These are phyloP conservation scores for Cotesia chilonis DNA, from an alignment of 1,140 invertebrate genomes.

Conservation along the genomic window DNA sequence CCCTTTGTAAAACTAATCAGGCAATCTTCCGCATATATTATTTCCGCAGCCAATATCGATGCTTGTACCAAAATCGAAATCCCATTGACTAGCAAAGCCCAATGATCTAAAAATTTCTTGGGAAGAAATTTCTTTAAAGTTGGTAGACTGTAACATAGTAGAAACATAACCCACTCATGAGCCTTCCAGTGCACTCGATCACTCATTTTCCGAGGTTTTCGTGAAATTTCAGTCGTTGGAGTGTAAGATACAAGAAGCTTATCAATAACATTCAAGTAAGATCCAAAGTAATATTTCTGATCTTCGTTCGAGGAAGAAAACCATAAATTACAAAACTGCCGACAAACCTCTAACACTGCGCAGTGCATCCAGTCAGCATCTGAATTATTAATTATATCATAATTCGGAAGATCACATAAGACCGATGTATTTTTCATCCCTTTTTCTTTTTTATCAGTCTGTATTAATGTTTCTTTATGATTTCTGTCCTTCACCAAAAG, in stretches of 20 bases:
- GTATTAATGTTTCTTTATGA: conserved; percentile 18
- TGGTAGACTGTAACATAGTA: conserved; percentile 35
- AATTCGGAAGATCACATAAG: conserved; percentile 27
- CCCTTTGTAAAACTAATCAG: conserved; percentile 32
- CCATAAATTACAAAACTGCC: conserved; percentile 36
- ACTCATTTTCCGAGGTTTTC: conserved; percentile 31
- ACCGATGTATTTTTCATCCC: conserved; percentile 23
- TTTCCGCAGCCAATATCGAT: conserved; percentile 23
- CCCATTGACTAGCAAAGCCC: conserved; percentile 31
- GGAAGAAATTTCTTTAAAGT: conserved; percentile 32
- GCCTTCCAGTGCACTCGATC: conserved; percentile 43
- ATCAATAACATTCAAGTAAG: conserved; percentile 29
- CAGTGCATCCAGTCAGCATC: conserved; percentile 40
- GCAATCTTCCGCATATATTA: conserved; percentile 29
- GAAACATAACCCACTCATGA: conserved; percentile 41
- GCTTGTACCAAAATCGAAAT: conserved; percentile 33
- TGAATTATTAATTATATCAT: conserved; percentile 31
- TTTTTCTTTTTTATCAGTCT: conserved; percentile 19
- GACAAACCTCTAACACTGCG: conserved; percentile 34
- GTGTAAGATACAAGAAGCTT: conserved; percentile 28
- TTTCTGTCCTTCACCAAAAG: conserved; percentile 11
- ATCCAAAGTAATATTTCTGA: conserved; percentile 37
- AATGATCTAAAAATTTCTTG: conserved; percentile 34
- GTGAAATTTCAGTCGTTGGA: conserved; percentile 33
- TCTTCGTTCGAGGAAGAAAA: conserved; percentile 37